Evolutionary conservation across 2,888 invertebrate genomes (phyloP).

Genomic region (Caenorhabditis plicata): DNA sequence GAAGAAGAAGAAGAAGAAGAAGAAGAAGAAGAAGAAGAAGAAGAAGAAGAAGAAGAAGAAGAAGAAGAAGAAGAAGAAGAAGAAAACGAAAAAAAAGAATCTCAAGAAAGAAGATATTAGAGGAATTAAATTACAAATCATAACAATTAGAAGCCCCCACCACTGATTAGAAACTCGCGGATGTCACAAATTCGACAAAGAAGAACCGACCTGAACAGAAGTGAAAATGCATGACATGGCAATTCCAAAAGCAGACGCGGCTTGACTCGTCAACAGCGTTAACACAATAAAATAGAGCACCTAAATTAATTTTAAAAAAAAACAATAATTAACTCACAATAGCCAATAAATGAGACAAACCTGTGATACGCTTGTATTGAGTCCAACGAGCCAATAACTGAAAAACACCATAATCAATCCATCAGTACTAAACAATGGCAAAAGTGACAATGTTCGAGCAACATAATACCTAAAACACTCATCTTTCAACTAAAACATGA

Average conservation of each 20-base stretch:
- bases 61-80: too few relatives aligned
- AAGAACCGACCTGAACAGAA: slow-evolving; percentile 5
- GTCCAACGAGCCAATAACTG: slow-evolving; percentile 84
- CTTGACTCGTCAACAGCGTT: slow-evolving; percentile 12
- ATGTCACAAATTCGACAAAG: too few relatives aligned
- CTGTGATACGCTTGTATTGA: slow-evolving; percentile 30
- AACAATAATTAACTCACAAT: neutral
- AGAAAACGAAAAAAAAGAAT: too few relatives aligned
- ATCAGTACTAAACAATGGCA: slow-evolving; percentile 69
- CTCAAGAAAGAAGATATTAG: too few relatives aligned
- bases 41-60: too few relatives aligned
- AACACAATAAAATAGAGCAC: slow-evolving; percentile 4
- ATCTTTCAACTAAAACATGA: too few relatives aligned
- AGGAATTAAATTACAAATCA: too few relatives aligned
- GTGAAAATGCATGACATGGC: slow-evolving; percentile 32
- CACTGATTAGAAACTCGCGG: too few relatives aligned
- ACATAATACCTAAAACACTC: slow-evolving; percentile 47
- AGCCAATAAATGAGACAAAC: slow-evolving; percentile 2
- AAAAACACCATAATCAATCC: slow-evolving; percentile 81
- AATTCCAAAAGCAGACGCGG: slow-evolving; percentile 19
- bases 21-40: too few relatives aligned
- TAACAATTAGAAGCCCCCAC: too few relatives aligned
- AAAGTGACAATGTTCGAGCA: slow-evolving; percentile 50
- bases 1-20: too few relatives aligned
- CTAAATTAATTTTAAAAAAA: too few relatives aligned